These are phyloP conservation scores for Gambusia holbrooki DNA, from an alignment of 2,113 vertebrate species.

Conservation along the genomic window DNA sequence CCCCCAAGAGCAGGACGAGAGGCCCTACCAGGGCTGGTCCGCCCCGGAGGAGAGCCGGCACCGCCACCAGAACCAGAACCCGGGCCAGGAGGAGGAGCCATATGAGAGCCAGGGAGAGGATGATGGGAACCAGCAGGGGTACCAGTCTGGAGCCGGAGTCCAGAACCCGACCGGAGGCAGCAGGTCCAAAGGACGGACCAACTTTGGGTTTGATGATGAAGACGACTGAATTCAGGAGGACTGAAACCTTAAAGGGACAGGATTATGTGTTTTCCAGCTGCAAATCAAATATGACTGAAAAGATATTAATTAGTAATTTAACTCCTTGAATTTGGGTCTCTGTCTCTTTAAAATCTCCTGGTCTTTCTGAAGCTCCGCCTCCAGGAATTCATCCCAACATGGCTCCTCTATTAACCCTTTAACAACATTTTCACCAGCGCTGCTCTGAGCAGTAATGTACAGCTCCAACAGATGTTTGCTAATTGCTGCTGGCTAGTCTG, in stretches of 20 bases:
- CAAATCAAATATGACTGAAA: too few relatives aligned
- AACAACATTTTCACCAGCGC: too few relatives aligned
- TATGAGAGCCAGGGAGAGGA: conserved; percentile 22
- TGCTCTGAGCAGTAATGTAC: too few relatives aligned
- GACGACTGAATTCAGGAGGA: conserved; percentile 36
- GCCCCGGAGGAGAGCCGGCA: conserved; percentile 79
- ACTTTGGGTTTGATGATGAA: conserved; percentile 62
- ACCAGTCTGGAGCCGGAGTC: conserved; percentile 61
- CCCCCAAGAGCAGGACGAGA: conserved; percentile 73
- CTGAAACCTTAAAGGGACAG: background rate
- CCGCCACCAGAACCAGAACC: conserved; percentile 33
- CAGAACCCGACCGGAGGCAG: background rate
- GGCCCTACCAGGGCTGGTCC: conserved; percentile 86
- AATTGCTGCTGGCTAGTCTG: too few relatives aligned
- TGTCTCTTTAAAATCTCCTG: too few relatives aligned
- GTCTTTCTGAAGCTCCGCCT: too few relatives aligned
- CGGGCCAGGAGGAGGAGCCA: conserved; percentile 12
- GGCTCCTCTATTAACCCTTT: too few relatives aligned
- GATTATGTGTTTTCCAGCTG: too few relatives aligned
- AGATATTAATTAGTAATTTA: too few relatives aligned
- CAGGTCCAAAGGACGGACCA: conserved; percentile 53
- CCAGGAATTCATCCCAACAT: too few relatives aligned
- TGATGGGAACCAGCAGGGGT: conserved; percentile 31
- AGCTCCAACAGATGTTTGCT: too few relatives aligned
- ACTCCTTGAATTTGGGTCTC: too few relatives aligned